phyloP scores from a whole-genome alignment of 2,113 vertebrate species.

The Gallinago paraguaiae region DNA sequence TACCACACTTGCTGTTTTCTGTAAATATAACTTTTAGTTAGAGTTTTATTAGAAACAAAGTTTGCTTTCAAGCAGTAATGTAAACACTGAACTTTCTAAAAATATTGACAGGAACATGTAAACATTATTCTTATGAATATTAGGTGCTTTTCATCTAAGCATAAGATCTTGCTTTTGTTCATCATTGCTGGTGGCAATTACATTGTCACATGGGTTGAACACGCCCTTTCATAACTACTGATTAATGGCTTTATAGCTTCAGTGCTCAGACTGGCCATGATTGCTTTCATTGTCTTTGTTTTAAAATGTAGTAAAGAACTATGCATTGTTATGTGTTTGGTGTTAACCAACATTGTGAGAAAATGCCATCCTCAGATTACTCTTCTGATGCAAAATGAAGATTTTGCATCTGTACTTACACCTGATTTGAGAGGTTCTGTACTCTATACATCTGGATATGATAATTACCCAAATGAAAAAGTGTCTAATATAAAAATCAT shows the following conservation, averaged over 20 bases:
- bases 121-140: not conserved
- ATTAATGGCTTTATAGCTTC: not conserved
- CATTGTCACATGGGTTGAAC: not conserved
- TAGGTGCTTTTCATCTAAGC: not conserved
- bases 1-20: not conserved
- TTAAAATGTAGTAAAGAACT: not conserved
- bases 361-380: not conserved
- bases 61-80: not conserved
- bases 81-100: not conserved
- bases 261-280: not conserved
- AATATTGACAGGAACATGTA: not conserved
- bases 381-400: not conserved
- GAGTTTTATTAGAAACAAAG: not conserved
- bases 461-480: not conserved
- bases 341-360: not conserved
- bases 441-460: not conserved
- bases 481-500: not conserved
- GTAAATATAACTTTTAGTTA: not conserved
- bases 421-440: not conserved
- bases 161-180: not conserved
- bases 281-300: not conserved
- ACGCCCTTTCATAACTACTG: not conserved
- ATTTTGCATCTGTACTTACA: not conserved
- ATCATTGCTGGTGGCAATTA: not conserved
- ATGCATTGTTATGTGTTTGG: fast-evolving